A percentile compares a stretch with the other conserved stretches of the same genome.
Conservation (phyloP, 2,888 invertebrate species). For the Monoplex corrugatus region DNA sequence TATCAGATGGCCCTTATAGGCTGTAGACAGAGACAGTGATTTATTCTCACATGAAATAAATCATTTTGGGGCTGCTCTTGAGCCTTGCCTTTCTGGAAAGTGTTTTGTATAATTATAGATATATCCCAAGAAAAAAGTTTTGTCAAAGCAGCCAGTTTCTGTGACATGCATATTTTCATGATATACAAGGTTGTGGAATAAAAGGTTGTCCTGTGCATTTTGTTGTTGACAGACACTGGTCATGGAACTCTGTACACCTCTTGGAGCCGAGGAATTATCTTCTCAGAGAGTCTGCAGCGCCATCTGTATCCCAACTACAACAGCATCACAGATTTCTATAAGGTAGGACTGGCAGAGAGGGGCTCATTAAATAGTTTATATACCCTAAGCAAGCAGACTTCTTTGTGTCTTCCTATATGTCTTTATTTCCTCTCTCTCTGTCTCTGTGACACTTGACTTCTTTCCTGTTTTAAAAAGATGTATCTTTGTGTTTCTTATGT, state of each 20-base stretch:
- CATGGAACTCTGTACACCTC: constrained; percentile 80
- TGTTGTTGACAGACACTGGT: constrained; percentile 76
- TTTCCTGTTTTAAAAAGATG: not conserved
- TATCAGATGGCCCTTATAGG: no score
- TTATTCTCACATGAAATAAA: no score
- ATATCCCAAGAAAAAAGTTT: no score
- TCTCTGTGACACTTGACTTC: not conserved
- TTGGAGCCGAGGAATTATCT: constrained; percentile 76
- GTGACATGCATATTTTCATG: no score
- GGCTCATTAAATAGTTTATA: not conserved
- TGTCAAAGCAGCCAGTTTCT: no score
- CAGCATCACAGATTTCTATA: constrained; percentile 79
- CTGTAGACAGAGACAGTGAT: no score
- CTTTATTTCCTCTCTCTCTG: not conserved
- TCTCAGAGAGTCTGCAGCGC: constrained; percentile 75
- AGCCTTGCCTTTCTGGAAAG: no score
- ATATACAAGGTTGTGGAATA: no score
- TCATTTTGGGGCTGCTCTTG: no score
- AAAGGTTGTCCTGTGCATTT: no score
- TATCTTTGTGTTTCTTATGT: no score
- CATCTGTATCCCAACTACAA: constrained; percentile 80
- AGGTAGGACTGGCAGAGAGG: constrained; percentile 48
- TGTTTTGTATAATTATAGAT: no score
- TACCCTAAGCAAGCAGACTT: not conserved
- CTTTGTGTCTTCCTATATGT: not conserved